Evolutionary conservation across 2,888 invertebrate genomes (phyloP).

Genomic region (Sacculina carcini): DNA sequence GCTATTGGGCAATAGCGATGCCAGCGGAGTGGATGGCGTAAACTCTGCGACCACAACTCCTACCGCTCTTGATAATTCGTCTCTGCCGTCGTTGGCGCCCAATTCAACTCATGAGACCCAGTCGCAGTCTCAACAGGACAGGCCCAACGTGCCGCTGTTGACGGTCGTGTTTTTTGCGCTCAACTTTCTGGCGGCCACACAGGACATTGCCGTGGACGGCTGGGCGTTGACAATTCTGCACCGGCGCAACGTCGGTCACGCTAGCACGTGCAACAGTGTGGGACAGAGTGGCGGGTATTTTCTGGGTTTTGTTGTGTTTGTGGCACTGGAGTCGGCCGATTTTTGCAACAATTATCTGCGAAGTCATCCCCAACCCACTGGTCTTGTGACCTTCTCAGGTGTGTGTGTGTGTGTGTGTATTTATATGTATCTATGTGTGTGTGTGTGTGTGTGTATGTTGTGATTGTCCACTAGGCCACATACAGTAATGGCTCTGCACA

Average conservation of each 20-base stretch:
- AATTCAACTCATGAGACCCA: too few relatives aligned
- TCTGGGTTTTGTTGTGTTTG: conserved; percentile 80
- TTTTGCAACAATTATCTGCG: conserved; percentile 87
- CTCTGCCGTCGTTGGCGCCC: too few relatives aligned
- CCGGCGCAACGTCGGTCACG: conserved; percentile 86
- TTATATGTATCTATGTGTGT: neutral
- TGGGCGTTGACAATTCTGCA: conserved; percentile 98
- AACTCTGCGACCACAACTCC: too few relatives aligned
- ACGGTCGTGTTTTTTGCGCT: conserved; percentile 66
- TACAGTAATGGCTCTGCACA: neutral
- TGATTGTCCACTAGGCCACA: neutral
- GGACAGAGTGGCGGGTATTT: conserved; percentile 97
- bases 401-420: conserved; percentile 7
- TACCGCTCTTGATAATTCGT: too few relatives aligned
- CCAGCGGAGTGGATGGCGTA: neutral
- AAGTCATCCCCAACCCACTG: conserved; percentile 35
- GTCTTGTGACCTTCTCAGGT: conserved; percentile 38
- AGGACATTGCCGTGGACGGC: conserved; percentile 98
- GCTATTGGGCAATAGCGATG: conserved; percentile 40
- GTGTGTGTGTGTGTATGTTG: neutral
- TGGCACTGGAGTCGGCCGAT: conserved; percentile 79
- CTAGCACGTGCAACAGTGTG: conserved; percentile 94
- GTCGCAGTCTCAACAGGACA: too few relatives aligned
- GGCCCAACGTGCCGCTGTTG: conserved; percentile 45
- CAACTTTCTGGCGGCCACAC: conserved; percentile 91